Percentiles rank a stretch among this genome's conserved stretches.
These are phyloP conservation scores for Drosophila lacertosa DNA, from an alignment of 1,140 invertebrate genomes.

Conservation along the genomic window DNA sequence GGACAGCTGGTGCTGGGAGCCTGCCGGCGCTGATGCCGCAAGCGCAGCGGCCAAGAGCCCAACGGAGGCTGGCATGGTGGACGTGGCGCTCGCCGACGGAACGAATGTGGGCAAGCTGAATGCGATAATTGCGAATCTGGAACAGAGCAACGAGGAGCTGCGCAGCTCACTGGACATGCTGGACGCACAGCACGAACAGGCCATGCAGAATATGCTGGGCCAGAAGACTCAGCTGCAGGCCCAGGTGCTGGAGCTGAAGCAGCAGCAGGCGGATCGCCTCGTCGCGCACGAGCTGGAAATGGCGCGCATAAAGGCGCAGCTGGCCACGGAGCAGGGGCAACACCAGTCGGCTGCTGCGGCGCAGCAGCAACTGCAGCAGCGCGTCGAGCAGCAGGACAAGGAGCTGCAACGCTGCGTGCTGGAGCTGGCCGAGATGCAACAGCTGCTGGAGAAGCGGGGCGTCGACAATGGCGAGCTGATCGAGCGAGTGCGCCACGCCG, in stretches of 20 bases:
- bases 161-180: slow-evolving; percentile 88
- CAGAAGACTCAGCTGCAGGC: slow-evolving; percentile 87
- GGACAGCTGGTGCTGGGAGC: slow-evolving; percentile 86
- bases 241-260: slow-evolving; percentile 81
- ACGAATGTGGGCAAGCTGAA: slow-evolving; percentile 82
- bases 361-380: slow-evolving; percentile 40
- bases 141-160: slow-evolving; percentile 83
- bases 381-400: slow-evolving; percentile 41
- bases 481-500: slow-evolving; percentile 63
- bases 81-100: slow-evolving; percentile 56
- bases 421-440: slow-evolving; percentile 71
- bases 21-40: slow-evolving; percentile 58
- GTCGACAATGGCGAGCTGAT: slow-evolving; percentile 66
- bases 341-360: background rate
- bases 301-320: slow-evolving; percentile 53
- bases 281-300: slow-evolving; percentile 64
- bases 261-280: slow-evolving; percentile 62
- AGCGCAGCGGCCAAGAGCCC: background rate
- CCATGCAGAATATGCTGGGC: slow-evolving; percentile 87
- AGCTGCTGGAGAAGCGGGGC: slow-evolving; percentile 65
- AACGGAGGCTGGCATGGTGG: slow-evolving; percentile 43
- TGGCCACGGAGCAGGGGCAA: slow-evolving; percentile 25
- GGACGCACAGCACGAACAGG: slow-evolving; percentile 89
- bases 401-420: slow-evolving; percentile 51
- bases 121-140: slow-evolving; percentile 77